phyloP scores from a whole-genome alignment of 2,888 invertebrate genomes.

The Diaprepes abbreviatus region DNA sequence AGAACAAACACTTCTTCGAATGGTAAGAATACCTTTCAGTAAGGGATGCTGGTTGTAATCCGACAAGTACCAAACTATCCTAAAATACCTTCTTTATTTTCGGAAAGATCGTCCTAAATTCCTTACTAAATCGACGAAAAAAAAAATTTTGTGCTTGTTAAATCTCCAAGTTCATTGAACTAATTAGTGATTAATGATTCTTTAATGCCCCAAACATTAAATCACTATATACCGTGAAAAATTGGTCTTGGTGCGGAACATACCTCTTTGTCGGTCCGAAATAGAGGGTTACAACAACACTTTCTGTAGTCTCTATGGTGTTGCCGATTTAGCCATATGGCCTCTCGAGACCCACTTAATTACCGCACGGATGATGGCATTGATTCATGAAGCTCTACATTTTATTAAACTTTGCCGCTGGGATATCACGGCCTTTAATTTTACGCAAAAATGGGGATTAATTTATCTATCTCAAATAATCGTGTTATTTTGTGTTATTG shows the following conservation, averaged over 20 bases:
- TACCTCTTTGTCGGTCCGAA: constrained; percentile 2
- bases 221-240: constrained; percentile 33
- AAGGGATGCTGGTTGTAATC: no score
- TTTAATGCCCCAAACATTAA: constrained; percentile 1
- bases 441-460: constrained; percentile 1
- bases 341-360: constrained; percentile 69
- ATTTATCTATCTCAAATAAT: neutral
- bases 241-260: constrained; percentile 40
- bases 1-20: no score
- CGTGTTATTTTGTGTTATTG: neutral
- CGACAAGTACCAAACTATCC: no score
- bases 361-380: constrained; percentile 61
- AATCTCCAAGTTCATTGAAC: neutral
- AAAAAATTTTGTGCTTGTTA: no score
- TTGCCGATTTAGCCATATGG: constrained; percentile 55
- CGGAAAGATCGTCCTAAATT: no score
- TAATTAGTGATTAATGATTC: constrained; percentile 1
- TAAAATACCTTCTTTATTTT: no score
- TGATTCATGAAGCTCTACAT: constrained; percentile 52
- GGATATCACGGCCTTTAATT: constrained; percentile 5
- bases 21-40: no score
- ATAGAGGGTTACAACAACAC: constrained; percentile 34
- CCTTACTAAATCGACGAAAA: no score
- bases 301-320: constrained; percentile 36
- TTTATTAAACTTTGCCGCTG: constrained; percentile 18